Evolutionary conservation across 1,140 invertebrate species (phyloP), one percentile per base, ranked within the genome.

Genomic region (Brachionus rubens): DNA sequence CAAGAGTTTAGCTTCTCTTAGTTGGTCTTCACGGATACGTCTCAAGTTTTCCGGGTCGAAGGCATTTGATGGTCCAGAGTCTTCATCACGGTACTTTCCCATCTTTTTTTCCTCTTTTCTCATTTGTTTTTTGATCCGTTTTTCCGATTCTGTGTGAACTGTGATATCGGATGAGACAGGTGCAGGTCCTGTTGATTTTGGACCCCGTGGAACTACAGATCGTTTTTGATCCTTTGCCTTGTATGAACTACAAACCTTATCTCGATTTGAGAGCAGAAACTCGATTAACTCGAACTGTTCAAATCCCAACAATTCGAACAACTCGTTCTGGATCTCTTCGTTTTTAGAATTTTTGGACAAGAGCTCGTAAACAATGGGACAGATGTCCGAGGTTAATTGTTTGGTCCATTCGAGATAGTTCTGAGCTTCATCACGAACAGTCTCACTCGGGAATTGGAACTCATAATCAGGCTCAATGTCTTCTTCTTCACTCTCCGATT

Each of bases 61-160:
- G 24, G 79, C 79, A 6, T 81, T 10, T 82, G 80, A 0, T n/a
- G n/a, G n/a, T n/a, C n/a, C n/a, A 88, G 87, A 78, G 89, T 90
- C n/a, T 87, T 3, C 12, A 50, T 54, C 19, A 12, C 36, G 43
- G 24, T 75, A 50, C 26, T 41, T 41, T 5, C 84, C 3, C 88
- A 80, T n/a, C 79, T 90, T 91, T 81, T 94, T 96, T 81, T 94
- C 93, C 81, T 94, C 91, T 82, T 93, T 94, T 12, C 92, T 87
- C 7, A 92, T 88, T 82, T 91, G 87, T 82, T 96, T 96, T 30
- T 88, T 86, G 28, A 93, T 80, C 70, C 89, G 83, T 79, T 91
- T 92, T 81, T 97, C 93, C 79, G 90, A 88, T 81, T 91, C 91
- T 3, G 92, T 92, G 81, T 85, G 77, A 4, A 81, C 78, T 76